Evolutionary conservation across 2,113 vertebrate genomes (phyloP).

Genomic region (Oenanthe melanoleuca): DNA sequence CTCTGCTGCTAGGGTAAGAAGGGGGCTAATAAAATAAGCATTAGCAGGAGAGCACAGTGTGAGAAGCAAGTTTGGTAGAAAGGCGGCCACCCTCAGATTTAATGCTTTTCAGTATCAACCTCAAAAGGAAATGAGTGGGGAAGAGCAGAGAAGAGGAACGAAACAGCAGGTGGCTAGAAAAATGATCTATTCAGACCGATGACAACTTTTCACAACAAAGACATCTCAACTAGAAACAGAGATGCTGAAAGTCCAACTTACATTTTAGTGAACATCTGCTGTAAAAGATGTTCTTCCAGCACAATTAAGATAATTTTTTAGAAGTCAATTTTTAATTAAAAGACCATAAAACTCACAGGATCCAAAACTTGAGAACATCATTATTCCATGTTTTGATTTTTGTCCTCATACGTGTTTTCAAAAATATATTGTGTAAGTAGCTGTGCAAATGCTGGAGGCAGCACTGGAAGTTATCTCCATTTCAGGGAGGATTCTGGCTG

Average conservation of each 20-base stretch:
- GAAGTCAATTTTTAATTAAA: not conserved
- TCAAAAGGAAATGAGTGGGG: not conserved
- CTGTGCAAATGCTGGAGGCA: not conserved
- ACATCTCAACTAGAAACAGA: not conserved
- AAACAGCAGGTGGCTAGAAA: not conserved
- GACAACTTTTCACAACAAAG: not conserved
- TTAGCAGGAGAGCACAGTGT: not conserved
- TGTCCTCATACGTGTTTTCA: not conserved
- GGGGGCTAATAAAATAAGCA: slow-evolving; percentile 25
- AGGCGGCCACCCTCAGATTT: not conserved
- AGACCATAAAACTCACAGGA: accelerated
- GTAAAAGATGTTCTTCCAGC: not conserved
- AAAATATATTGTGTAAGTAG: not conserved
- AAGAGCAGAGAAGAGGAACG: not conserved
- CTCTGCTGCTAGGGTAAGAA: slow-evolving; percentile 40
- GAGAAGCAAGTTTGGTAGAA: not conserved
- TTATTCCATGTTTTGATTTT: not conserved
- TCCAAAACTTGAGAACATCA: not conserved
- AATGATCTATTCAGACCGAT: accelerated
- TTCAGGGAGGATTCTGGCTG: not conserved
- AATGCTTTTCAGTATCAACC: not conserved
- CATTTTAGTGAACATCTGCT: not conserved
- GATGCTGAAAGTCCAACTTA: not conserved
- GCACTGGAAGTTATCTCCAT: not conserved
- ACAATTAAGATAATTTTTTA: not conserved